phyloP scores from a whole-genome alignment of 2,888 invertebrate species.

The Nephrocerus scutellatus region DNA sequence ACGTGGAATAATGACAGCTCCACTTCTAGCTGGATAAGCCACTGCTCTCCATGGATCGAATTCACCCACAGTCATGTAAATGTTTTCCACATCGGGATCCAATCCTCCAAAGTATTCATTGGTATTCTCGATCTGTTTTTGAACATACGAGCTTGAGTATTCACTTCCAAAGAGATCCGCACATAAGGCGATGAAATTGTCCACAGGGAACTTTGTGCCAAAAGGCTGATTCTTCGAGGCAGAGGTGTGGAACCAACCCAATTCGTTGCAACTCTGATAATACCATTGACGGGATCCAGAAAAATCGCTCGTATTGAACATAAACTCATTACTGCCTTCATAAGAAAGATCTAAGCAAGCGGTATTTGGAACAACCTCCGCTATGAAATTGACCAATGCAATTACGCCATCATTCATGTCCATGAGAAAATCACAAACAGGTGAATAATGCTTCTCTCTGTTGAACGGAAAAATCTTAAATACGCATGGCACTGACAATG shows the following conservation, averaged over 20 bases:
- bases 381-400: constrained; percentile 26
- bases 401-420: constrained; percentile 7
- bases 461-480: no score
- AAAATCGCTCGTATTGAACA: neutral
- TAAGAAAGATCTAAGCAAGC: constrained; percentile 26
- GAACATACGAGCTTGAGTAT: constrained; percentile 19
- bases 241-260: constrained; percentile 73
- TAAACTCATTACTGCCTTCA: no score
- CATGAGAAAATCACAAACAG: constrained; percentile 32
- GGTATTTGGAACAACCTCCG: constrained; percentile 19
- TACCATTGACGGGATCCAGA: constrained; percentile 58
- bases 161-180: constrained; percentile 27
- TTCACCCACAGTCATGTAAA: constrained; percentile 50
- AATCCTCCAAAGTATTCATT: constrained; percentile 49
- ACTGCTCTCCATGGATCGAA: constrained; percentile 52
- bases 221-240: constrained; percentile 53
- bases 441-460: no score
- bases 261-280: constrained; percentile 78
- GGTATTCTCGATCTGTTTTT: constrained; percentile 31
- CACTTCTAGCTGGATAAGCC: constrained; percentile 37
- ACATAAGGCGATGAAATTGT: constrained; percentile 28
- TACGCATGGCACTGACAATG: no score
- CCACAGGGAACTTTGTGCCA: constrained; percentile 31
- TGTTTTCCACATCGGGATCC: constrained; percentile 46
- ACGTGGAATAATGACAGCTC: constrained; percentile 36